Evolutionary conservation across 1,140 invertebrate genomes (phyloP).

Genomic region (Neodiprion lecontei): DNA sequence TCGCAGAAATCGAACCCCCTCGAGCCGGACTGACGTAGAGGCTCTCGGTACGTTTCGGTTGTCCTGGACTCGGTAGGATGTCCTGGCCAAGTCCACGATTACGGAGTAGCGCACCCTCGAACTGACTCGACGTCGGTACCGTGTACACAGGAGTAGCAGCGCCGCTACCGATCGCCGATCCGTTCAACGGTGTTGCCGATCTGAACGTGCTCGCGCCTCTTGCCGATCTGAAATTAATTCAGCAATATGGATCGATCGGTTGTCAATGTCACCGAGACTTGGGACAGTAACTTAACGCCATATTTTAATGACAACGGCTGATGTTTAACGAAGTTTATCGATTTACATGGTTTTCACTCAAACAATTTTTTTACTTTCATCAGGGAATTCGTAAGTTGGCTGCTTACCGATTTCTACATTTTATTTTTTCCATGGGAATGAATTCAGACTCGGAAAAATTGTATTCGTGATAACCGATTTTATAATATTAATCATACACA

Average conservation of each 20-base stretch:
- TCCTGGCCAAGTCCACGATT: slow-evolving; percentile 85
- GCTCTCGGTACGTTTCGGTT: slow-evolving; percentile 90
- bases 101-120: slow-evolving; percentile 80
- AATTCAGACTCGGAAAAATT: no score
- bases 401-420: no score
- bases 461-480: no score
- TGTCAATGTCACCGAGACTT: background rate
- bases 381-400: no score
- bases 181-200: slow-evolving; percentile 53
- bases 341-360: no score
- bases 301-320: no score
- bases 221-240: slow-evolving; percentile 47
- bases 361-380: no score
- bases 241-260: slow-evolving; percentile 38
- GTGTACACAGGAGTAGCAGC: slow-evolving; percentile 61
- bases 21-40: slow-evolving; percentile 68
- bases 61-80: slow-evolving; percentile 82
- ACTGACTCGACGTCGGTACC: slow-evolving; percentile 63
- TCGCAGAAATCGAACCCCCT: slow-evolving; percentile 52
- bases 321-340: no score
- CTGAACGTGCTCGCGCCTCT: slow-evolving; percentile 61
- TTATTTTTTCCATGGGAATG: no score
- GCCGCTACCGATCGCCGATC: slow-evolving; percentile 60
- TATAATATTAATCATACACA: no score
- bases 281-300: no score